Base-by-base conservation (phyloP, 1,140 invertebrate genomes). In the Temnothorax nylanderi region DNA sequence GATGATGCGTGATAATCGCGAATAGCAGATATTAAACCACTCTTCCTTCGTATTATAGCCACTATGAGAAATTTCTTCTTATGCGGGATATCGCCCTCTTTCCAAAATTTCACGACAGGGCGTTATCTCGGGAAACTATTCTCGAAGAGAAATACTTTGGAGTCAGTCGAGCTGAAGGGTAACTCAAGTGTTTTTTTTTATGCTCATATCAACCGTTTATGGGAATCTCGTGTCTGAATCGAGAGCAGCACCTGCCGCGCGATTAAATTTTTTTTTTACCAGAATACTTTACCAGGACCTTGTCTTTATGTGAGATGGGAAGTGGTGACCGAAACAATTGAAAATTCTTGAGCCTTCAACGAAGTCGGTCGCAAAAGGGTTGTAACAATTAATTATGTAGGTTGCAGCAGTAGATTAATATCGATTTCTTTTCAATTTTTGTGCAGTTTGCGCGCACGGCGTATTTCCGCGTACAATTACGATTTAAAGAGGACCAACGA, bases 401-500 rank as follows among this genome's bases (percentile, higher is more conserved):
- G 6, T 21, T 21, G n/a, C 37, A 44, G 4, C 5, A 13, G 11
- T 44, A 69, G 21, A 47, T 65, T 37, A 75, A 49, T 26, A 74
- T 60, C 67, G 37, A 58, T 54, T 3, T 11, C n/a, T 26, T 69
- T 21, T 60, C 54, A 56, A 60, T 74, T 54, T 16, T 26, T 7
- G 44, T 11, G 56, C 13, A 16, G 3, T 44, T 47, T 3, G 8
- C 2, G 1, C 76, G 58, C 77, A 8, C 32, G 34, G 26, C 26
- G n/a, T 49, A 75, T 75, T 74, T 47, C 11, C 65, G 8, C 32
- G n/a, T 56, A 47, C 65, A 82, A 74, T 82, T 82, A 74, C 54
- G 54, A 32, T 47, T 84, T 84, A 62, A 75, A 75, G 80, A 84
- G 80, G n/a, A 74, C 26, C 69, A 16, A 47, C n/a, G 41, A 5